Base-by-base conservation (phyloP, 2,797 vertebrate genomes). In the Oreochromis mossambicus region DNA sequence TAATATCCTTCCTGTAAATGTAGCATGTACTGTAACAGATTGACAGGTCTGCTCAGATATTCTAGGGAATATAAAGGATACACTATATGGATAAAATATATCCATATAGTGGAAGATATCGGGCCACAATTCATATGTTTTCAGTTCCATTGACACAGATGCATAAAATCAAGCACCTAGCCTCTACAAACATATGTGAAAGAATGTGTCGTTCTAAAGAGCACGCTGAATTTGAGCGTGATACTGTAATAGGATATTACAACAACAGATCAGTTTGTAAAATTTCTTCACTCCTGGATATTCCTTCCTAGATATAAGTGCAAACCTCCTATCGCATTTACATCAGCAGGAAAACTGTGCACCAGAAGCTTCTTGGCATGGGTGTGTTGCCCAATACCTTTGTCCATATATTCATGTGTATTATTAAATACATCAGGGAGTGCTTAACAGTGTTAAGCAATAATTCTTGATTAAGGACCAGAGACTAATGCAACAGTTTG, bases 151-250 rank as follows among this genome's bases (percentile, higher is more conserved):
- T 68, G n/a, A 38, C 61, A 41, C 61, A 66, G 36, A 8, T 66
- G 36, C 24, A 66, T 21, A 41, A 66, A 66, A 38, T 38, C 13
- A 10, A 70, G 66, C 12, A 17, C 14, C 21, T 46, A 70, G 41
- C 43, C 24, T 48, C 48, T 73, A 48, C 1, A 29, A 29, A 73
- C 24, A 29, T 73, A 1, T 48, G 24, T 73, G 66, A 46, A 46
- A 73, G 24, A 29, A 29, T 46, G 8, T 14, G 5, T 43, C n/a
- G 32, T 13, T 70, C 43, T 70, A 24, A 68, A 68, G 63, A 26
- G 66, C 38, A 17, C 1, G 1, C 14, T 73, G 41, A 73, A 17
- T 29, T 46, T 46, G 1, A 70, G 24, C 14, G 4, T 0, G 0
- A 13, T 26, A 4, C 66, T 46, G 66, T 43, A 46, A 46, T 26